Percentiles rank a stretch among this genome's conserved stretches.
These are phyloP conservation scores for Parnassius apollo DNA, from an alignment of 2,888 invertebrate species.

Conservation along the genomic window DNA sequence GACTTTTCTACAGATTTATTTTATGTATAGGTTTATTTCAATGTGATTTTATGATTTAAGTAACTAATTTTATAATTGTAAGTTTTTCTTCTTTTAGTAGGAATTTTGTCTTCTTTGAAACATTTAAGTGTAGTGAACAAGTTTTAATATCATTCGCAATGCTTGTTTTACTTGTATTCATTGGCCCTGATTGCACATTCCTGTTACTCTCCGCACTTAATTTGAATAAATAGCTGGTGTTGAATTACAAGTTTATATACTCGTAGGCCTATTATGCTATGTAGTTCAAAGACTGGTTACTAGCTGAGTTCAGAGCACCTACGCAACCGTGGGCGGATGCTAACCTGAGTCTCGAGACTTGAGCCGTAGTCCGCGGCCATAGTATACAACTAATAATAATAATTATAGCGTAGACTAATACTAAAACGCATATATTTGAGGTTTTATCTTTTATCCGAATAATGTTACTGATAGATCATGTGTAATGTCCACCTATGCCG, in stretches of 20 bases:
- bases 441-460: too few species aligned
- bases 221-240: conserved; percentile 53
- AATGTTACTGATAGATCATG: too few species aligned
- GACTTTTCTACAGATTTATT: too few species aligned
- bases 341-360: conserved; percentile 22
- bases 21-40: too few species aligned
- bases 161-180: conserved; percentile 33
- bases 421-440: conserved; percentile 1
- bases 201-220: conserved; percentile 41
- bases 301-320: conserved; percentile 31
- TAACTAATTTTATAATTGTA: too few species aligned
- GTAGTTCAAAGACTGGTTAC: conserved; percentile 30
- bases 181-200: conserved; percentile 42
- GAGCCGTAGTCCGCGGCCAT: not conserved
- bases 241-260: conserved; percentile 42
- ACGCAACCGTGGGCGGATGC: conserved; percentile 31
- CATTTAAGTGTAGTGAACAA: conserved; percentile 11
- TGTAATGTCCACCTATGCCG: too few species aligned
- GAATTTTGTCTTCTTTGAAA: not conserved
- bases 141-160: not conserved
- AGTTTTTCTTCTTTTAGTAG: too few species aligned
- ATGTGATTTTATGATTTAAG: too few species aligned
- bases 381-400: not conserved
- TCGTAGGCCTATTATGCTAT: conserved; percentile 31
- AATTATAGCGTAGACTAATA: conserved; percentile 3